Evolutionary conservation across 2,888 invertebrate genomes (phyloP), one percentile per base, ranked within the genome.

Genomic region (Monochamus alternatus): DNA sequence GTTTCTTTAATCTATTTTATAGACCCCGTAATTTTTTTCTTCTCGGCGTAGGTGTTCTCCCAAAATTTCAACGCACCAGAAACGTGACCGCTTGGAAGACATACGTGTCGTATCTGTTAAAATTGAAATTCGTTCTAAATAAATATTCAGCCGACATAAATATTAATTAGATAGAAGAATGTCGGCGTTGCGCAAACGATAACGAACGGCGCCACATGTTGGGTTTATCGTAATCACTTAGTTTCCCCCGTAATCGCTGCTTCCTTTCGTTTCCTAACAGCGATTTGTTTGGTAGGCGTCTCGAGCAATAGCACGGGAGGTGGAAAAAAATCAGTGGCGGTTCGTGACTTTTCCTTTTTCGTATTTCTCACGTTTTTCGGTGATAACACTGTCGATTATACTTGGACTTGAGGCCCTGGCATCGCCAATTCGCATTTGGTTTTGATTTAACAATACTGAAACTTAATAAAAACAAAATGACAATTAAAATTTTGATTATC

Each of bases 171-270:
- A 74, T 55, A 68, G 67, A 63, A 44, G 67, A 52, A 58, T 55
- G 31, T 74, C 64, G 47, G 47, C 63, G 14, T 74, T 74, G 58
- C 74, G 69, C 63, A 74, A 74, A 59, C 44, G 74, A 74, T 74
- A 74, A 68, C 32, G 47, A 55, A 52, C 44, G 74, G 74, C 74
- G 74, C 74, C 74, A 74, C 55, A 60, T 38, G 59, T 12, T 8
- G 5, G 47, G 60, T 69, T 64, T 59, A 69, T 69, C 69, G 59
- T 47, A 60, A 60, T 69, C 69, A 31, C 47, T 47, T n/a, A n/a
- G 55, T 22, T 22, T 55, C 22, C 47, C 38, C 38, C 7, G 38
- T 38, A 38, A 38, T 38, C 38, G 38, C 38, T 38, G 38, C 47
- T 60, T 69, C 59, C 59, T 60, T 60, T 69, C 60, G 47, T 60